Percentiles rank a stretch among this genome's conserved stretches.
Conservation (phyloP, 2,797 vertebrate species). For the Steatocranus sp. region DNA sequence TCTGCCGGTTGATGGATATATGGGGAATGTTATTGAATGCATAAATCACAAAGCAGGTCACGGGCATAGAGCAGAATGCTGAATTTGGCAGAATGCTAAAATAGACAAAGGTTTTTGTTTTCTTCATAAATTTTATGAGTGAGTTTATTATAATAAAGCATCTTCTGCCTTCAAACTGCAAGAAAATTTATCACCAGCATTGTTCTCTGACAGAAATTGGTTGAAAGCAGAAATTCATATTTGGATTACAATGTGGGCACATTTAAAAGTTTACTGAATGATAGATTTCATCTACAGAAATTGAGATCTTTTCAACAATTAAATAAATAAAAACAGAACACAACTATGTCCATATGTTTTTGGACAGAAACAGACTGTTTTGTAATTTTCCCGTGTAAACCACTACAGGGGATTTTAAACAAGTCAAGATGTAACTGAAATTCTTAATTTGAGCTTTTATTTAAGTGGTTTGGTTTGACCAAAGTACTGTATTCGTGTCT, state of each 20-base stretch:
- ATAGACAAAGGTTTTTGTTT: slow-evolving; percentile 47
- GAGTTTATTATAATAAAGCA: slow-evolving; percentile 54
- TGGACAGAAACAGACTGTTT: neutral
- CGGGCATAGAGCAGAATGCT: slow-evolving; percentile 12
- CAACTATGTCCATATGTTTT: neutral
- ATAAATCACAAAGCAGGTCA: slow-evolving; percentile 45
- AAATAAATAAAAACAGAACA: neutral
- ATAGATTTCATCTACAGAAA: slow-evolving; percentile 26
- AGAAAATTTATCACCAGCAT: slow-evolving; percentile 36
- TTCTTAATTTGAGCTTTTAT: neutral
- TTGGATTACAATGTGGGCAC: slow-evolving; percentile 21
- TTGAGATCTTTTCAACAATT: rapidly evolving
- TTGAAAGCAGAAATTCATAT: slow-evolving; percentile 41
- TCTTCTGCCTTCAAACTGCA: neutral
- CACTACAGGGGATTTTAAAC: neutral
- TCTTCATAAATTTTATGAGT: slow-evolving; percentile 26
- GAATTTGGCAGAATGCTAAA: slow-evolving; percentile 39
- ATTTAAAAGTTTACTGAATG: slow-evolving; percentile 24
- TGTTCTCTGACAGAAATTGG: slow-evolving; percentile 37
- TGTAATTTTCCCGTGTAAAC: neutral
- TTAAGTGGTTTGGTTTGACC: neutral
- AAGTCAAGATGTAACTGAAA: neutral
- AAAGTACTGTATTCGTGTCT: rapidly evolving
- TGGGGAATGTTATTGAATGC: slow-evolving; percentile 24
- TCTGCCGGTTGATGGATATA: slow-evolving; percentile 48